Percentiles rank a stretch among this genome's conserved stretches.
phyloP scores from a whole-genome alignment of 2,113 vertebrate species.

The Eptesicus fuscus region DNA sequence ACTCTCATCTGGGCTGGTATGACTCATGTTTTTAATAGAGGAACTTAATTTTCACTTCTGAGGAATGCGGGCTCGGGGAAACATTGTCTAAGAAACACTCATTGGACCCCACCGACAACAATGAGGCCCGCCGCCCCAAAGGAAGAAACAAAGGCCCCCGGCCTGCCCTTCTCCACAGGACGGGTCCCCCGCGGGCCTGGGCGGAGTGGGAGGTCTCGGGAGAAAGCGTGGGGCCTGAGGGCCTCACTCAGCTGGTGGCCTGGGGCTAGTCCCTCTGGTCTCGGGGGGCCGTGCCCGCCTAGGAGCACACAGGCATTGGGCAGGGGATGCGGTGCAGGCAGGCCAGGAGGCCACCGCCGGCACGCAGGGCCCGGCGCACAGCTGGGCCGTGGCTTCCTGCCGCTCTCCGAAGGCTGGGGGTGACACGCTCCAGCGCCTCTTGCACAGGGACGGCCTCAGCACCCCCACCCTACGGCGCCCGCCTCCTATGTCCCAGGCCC shows the following conservation, averaged over 20 bases:
- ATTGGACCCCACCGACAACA: slow-evolving; percentile 25
- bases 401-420: no score
- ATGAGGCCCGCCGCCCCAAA: not conserved
- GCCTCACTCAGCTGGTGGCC: not conserved
- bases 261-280: not conserved
- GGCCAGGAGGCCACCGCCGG: not conserved
- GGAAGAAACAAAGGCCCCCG: not conserved
- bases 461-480: accelerated
- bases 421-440: not conserved
- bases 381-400: not conserved
- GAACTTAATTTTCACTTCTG: slow-evolving; percentile 80
- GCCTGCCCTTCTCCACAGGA: not conserved
- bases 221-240: not conserved
- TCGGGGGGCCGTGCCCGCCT: not conserved
- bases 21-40: slow-evolving; percentile 81
- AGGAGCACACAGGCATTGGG: not conserved
- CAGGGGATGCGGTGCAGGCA: not conserved
- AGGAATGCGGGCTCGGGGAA: slow-evolving; percentile 77
- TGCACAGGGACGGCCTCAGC: not conserved
- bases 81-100: slow-evolving; percentile 75
- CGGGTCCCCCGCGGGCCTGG: accelerated
- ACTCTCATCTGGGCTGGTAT: slow-evolving; percentile 76
- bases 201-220: not conserved
- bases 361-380: not conserved
- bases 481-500: not conserved